Conservation (phyloP, 2,113 vertebrate species). For the Myodes glareolus region DNA sequence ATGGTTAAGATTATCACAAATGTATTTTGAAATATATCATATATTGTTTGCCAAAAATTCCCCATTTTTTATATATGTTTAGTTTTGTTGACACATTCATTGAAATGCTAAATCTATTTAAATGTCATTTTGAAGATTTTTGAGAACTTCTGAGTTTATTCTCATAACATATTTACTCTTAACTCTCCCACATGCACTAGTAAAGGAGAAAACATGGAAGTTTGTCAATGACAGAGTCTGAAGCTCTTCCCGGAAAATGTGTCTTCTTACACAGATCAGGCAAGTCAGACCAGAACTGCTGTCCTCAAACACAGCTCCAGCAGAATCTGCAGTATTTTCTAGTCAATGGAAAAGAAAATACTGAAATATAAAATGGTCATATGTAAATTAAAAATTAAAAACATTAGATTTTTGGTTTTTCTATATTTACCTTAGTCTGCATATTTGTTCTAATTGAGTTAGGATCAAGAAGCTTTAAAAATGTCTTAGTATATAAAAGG, state of each 20-base stretch:
- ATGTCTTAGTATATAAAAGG: not conserved
- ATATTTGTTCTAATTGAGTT: not conserved
- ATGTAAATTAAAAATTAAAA: not conserved
- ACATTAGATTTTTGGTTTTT: not conserved
- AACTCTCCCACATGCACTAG: not conserved
- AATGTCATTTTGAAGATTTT: not conserved
- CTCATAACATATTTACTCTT: not conserved
- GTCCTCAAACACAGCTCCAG: not conserved
- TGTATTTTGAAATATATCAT: not conserved
- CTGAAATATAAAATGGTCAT: not conserved
- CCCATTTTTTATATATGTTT: not conserved
- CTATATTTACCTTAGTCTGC: not conserved
- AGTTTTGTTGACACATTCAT: not conserved
- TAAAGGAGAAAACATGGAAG: not conserved
- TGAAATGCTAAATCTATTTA: not conserved
- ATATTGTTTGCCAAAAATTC: not conserved
- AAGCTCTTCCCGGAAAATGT: not conserved
- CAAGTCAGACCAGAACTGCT: not conserved
- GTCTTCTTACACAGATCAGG: not conserved
- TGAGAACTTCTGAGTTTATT: not conserved
- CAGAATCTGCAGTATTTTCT: not conserved
- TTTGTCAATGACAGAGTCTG: not conserved
- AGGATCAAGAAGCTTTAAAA: not conserved
- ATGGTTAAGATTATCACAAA: not conserved
- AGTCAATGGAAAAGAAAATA: not conserved